Base-by-base conservation (phyloP, 2,113 vertebrate species). In the Scalopus aquaticus region DNA sequence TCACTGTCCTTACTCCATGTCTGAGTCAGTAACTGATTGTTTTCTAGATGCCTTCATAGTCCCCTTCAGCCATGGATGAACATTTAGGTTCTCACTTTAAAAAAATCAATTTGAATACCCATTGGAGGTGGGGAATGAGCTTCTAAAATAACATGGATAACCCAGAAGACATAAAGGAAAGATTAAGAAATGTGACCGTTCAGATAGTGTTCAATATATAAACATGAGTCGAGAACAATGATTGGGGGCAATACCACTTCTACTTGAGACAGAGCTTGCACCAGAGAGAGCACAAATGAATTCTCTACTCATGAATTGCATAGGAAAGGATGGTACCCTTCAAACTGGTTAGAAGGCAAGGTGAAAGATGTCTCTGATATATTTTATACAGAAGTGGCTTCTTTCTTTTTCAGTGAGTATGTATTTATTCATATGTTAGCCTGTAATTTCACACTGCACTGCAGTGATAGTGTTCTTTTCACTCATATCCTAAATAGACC, bases 131-230 rank as follows among this genome's bases (percentile, higher is more conserved):
- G 35, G 51, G 32, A 2, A 82, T 88, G 89, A 78, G 19, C 39
- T 91, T 91, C 62, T 35, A 51, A 96, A 91, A 81, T 58, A 69
- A 94, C 64, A 62, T 5, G 20, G n/a, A 64, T 95, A 74, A 37
- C 54, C 24, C 77, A 46, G 10, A 91, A 74, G 42, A 85, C 3
- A 20, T 13, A 64, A 92, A 92, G 39, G 12, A 86, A 92, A 46
- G 56, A n/a, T 77, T 51, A 70, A 84, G 62, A 89, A 82, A 49
- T 35, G 24, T 39, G 80, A 26, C n/a, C 89, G 49, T 58, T 84
- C 37, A 56, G 44, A 60, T 51, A 83, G n/a, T n/a, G 32, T 64
- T 35, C 56, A 88, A 72, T 54, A 67, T 46, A 65, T 84, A 88
- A 91, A 83, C 39, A 32, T 10, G 56, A 73, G 22, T 69, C 49